Evolutionary conservation across 1,140 invertebrate genomes (phyloP), one percentile per base, ranked within the genome.

Genomic region (Trichoplusia ni): DNA sequence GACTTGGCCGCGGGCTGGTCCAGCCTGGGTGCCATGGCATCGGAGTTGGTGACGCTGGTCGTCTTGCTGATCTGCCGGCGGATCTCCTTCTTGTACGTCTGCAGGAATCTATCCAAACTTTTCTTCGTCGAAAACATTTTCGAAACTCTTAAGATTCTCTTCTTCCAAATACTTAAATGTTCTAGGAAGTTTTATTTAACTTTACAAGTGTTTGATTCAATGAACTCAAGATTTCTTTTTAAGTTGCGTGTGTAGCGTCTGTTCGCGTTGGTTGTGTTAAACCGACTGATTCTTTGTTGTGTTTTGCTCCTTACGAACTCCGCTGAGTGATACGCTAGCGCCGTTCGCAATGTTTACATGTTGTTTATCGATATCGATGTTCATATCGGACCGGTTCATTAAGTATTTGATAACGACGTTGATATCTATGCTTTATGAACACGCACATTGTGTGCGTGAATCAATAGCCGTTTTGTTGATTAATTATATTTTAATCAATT

Each of bases 51-150:
- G 18, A 90, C 90, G 61, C 87, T 92, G 9, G 91, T 90, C 0
- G 92, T 92, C 81, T 92, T 92, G 79, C 91, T 92, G 58, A 92
- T 92, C 40, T 86, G 86, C 53, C 92, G 86, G 63, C 86, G 82
- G 58, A 91, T 66, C 75, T 85, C 91, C 77, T 86, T 87, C 80
- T 81, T 87, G 80, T 83, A 91, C 60, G 79, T 79, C 82, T 81
- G 82, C 25, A 86, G 54, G 58, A 88, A 68, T 67, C 73, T 84
- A n/a, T 86, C 85, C 64, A 88, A 71, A 77, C 85, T 90, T 69
- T 86, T 85, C 73, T 75, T 84, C 54, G 84, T 81, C 11, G 86
- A 79, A 71, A 89, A 91, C 91, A 92, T 92, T 27, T 73, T 90
- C 38, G 21, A 35, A 63, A 53, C 23, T 70, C 62, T 49, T 46